Evolutionary conservation across 2,113 vertebrate species (phyloP).

Genomic region (Stigmatopora argus): DNA sequence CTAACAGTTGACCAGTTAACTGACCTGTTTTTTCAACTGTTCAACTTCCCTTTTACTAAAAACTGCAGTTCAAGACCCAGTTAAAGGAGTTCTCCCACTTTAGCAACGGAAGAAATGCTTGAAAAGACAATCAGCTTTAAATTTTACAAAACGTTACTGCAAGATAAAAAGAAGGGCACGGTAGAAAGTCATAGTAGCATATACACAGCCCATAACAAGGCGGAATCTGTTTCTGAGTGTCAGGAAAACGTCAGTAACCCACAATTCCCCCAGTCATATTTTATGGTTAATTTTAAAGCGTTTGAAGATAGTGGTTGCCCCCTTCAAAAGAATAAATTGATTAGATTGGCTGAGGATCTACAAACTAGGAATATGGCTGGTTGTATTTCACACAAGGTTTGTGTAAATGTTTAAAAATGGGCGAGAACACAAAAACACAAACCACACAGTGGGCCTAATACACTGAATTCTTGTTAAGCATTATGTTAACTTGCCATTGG

Average conservation of each 20-base stretch:
- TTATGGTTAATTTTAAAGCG: conserved; percentile 58
- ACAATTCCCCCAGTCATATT: conserved; percentile 45
- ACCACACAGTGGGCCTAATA: conserved; percentile 33
- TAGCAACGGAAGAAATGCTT: no score
- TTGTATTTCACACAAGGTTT: conserved; percentile 48
- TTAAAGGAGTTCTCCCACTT: no score
- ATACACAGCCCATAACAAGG: conserved; percentile 25
- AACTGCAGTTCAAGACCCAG: no score
- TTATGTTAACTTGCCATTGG: conserved; percentile 43
- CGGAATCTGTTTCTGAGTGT: conserved; percentile 33
- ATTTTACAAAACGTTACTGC: neutral
- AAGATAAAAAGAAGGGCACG: neutral
- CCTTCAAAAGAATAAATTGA: conserved; percentile 51
- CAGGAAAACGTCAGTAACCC: conserved; percentile 35
- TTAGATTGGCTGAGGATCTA: conserved; percentile 36
- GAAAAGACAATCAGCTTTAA: no score
- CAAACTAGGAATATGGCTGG: conserved; percentile 53
- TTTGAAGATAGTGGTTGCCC: conserved; percentile 46
- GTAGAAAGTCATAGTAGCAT: conserved; percentile 3
- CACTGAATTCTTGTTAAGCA: conserved; percentile 43
- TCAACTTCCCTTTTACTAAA: no score
- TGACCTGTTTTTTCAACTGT: no score
- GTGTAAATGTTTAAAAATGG: conserved; percentile 19
- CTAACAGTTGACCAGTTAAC: no score
- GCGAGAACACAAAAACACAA: conserved; percentile 18